Conservation (phyloP, 2,797 vertebrate genomes). For the Mareca strepera region DNA sequence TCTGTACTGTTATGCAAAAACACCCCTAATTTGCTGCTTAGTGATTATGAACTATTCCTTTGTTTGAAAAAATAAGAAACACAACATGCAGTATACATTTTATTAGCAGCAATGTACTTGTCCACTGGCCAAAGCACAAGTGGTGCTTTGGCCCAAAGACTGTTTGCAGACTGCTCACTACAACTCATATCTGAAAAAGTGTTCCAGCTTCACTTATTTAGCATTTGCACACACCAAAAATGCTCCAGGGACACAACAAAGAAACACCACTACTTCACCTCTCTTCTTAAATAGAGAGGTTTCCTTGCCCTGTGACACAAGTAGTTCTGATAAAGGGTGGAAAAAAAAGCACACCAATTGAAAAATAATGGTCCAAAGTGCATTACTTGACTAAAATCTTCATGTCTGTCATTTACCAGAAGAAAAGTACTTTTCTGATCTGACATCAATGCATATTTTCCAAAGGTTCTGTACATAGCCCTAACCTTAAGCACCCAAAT, state of each 20-base stretch:
- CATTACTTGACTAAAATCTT: background rate
- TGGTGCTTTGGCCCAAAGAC: background rate
- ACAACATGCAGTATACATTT: background rate
- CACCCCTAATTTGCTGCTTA: background rate
- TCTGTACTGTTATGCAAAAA: background rate
- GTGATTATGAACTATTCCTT: background rate
- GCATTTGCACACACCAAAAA: background rate
- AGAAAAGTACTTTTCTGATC: background rate
- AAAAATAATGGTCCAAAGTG: background rate
- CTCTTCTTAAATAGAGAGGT: constrained; percentile 3
- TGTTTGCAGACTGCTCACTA: background rate
- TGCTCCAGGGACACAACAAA: background rate
- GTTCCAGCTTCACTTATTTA: background rate
- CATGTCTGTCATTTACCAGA: background rate
- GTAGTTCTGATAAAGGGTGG: background rate
- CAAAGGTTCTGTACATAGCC: background rate
- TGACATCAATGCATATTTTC: background rate
- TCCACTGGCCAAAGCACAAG: background rate
- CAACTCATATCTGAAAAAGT: background rate
- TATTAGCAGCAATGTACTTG: background rate
- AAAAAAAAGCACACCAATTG: background rate
- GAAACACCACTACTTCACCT: background rate
- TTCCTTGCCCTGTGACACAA: background rate
- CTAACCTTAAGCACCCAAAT: background rate
- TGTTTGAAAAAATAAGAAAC: background rate